These are phyloP conservation scores for Lagopus leucura DNA, from an alignment of 2,113 vertebrate genomes.

Conservation along the genomic window DNA sequence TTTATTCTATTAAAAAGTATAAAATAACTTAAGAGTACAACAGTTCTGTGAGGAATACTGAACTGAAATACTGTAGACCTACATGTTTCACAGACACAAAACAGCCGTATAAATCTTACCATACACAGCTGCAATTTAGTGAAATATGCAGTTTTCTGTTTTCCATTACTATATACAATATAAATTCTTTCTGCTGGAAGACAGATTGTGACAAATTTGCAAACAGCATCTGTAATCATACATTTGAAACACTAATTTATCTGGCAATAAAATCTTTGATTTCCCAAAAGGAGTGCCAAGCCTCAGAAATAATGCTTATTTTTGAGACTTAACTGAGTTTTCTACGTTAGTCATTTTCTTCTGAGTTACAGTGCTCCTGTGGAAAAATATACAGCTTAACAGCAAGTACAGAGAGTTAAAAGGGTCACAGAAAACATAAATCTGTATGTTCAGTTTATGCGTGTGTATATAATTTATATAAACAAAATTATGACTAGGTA, in stretches of 20 bases:
- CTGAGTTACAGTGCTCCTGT: slow-evolving; percentile 76
- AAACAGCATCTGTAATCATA: slow-evolving; percentile 82
- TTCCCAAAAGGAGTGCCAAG: slow-evolving; percentile 81
- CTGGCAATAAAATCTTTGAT: slow-evolving; percentile 83
- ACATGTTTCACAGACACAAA: slow-evolving; percentile 79
- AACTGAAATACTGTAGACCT: slow-evolving; percentile 69
- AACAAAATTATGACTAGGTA: slow-evolving; percentile 73
- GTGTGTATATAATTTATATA: slow-evolving; percentile 74
- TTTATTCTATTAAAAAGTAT: slow-evolving; percentile 69
- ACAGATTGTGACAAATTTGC: slow-evolving; percentile 83
- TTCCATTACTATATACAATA: slow-evolving; percentile 84
- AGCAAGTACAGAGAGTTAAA: slow-evolving; percentile 81
- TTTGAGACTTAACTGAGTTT: slow-evolving; percentile 80
- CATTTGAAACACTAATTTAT: slow-evolving; percentile 84
- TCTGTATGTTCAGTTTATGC: slow-evolving; percentile 74
- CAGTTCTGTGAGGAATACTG: slow-evolving; percentile 49
- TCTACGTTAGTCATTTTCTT: slow-evolving; percentile 77
- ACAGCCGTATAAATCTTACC: slow-evolving; percentile 79
- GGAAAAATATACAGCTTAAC: slow-evolving; percentile 83
- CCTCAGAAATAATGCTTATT: slow-evolving; percentile 77
- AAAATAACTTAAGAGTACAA: slow-evolving; percentile 67
- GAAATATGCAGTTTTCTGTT: slow-evolving; percentile 83
- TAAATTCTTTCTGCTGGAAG: slow-evolving; percentile 82
- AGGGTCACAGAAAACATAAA: slow-evolving; percentile 83
- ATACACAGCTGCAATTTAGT: slow-evolving; percentile 80